phyloP scores from a whole-genome alignment of 1,140 invertebrate genomes.

The Eriosoma lanigerum region DNA sequence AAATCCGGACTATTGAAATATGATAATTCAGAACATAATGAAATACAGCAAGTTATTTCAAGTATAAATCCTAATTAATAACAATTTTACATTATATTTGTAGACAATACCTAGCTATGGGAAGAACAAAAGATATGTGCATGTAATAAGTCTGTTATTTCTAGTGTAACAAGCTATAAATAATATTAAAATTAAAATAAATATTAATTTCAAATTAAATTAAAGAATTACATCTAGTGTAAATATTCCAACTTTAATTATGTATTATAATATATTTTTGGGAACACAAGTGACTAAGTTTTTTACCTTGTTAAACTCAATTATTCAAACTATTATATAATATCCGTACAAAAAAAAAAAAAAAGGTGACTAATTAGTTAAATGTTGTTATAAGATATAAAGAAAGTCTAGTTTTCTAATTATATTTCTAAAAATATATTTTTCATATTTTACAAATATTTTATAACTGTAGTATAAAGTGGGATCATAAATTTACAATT shows the following conservation, averaged over 20 bases:
- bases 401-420: neutral
- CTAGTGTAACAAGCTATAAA: slow-evolving; percentile 6
- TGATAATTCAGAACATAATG: neutral
- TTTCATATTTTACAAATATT: neutral
- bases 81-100: neutral
- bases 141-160: slow-evolving; percentile 22
- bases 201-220: slow-evolving; percentile 4
- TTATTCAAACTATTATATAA: too few relatives aligned
- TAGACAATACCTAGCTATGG: too few relatives aligned
- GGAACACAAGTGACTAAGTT: too few relatives aligned
- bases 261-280: neutral
- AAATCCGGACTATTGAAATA: slow-evolving; percentile 9
- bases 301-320: too few relatives aligned
- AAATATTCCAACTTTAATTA: neutral
- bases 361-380: neutral
- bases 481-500: neutral
- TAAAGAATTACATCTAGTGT: neutral
- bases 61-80: neutral
- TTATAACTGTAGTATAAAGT: neutral
- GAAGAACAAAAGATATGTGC: slow-evolving; percentile 34
- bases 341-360: slow-evolving; percentile 10
- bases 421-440: too few relatives aligned
- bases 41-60: neutral
- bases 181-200: neutral
- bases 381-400: neutral